Base-by-base conservation (phyloP, 2,113 vertebrate genomes). In the Tetrao urogallus region DNA sequence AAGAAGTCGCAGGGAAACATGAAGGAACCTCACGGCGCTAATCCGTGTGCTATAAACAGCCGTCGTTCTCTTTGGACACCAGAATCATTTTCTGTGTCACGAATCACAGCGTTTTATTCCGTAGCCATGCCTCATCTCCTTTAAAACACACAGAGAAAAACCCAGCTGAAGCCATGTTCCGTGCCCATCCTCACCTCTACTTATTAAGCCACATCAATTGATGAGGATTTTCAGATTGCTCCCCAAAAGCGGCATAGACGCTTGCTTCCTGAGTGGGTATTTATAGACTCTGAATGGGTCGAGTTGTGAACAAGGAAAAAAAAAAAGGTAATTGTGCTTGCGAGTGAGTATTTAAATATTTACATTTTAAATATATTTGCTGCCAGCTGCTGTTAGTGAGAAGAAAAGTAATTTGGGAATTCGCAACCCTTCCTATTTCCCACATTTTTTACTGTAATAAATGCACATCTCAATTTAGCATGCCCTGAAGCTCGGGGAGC, bases 321-420 rank as follows among this genome's bases (percentile, higher is more conserved):
- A 48, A 48, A 74, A 64, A 82, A 94, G 81, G 87, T 92, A 94
- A 95, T 94, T 92, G 71, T 86, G 36, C 85, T 95, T 84, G 87
- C 58, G 42, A 27, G 80, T 45, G 84, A 56, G 90, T 93, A 69
- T 93, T 93, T 95, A 95, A 92, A 90, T 96, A 96, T 98, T 97
- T 97, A 97, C 86, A 42, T 93, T 97, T 92, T 92, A 94, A 89
- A 96, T 96, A 97, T 97, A 94, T 94, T 94, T 96, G 95, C 96
- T 88, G 71, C 94, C 96, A 97, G 95, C 92, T 97, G 95, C 92
- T 95, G 82, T 71, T 89, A 92, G 90, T 10, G 14, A 90, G 93
- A 92, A 95, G 90, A 95, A 96, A 97, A 96, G 88, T 89, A 91
- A 95, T 90, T 89, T 92, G 89, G 95, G 94, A 61, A 89, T 92